Conservation (phyloP, 2,113 vertebrate species). For the Xyrauchen texanus region DNA sequence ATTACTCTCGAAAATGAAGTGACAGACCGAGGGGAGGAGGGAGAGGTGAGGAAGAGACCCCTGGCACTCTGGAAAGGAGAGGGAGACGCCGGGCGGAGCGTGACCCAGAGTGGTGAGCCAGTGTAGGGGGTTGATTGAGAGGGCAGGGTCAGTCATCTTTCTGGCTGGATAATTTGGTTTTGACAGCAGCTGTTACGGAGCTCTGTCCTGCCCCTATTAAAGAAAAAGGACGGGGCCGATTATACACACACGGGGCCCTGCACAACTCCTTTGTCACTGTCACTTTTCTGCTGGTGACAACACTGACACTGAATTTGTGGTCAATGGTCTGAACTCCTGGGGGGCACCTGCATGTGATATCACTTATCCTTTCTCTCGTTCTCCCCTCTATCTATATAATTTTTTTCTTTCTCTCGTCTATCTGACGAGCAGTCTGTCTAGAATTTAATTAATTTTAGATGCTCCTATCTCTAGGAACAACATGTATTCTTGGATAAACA, state of each 20-base stretch:
- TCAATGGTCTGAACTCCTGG: neutral
- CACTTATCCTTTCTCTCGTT: neutral
- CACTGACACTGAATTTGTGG: neutral
- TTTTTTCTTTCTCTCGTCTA: neutral
- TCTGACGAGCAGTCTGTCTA: constrained; percentile 16
- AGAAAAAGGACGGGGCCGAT: constrained; percentile 41
- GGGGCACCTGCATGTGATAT: neutral
- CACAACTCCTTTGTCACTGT: constrained; percentile 29
- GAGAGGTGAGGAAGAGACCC: constrained; percentile 58
- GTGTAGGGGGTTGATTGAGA: constrained; percentile 73
- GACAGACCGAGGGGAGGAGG: constrained; percentile 83
- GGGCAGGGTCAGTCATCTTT: constrained; percentile 53
- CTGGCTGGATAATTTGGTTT: constrained; percentile 71
- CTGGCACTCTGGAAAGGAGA: neutral
- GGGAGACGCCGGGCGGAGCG: neutral
- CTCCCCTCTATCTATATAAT: no score
- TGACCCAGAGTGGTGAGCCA: constrained; percentile 22
- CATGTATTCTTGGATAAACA: constrained; percentile 22
- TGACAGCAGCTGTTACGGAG: constrained; percentile 78
- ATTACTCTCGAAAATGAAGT: constrained; percentile 89
- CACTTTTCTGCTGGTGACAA: neutral
- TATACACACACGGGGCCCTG: constrained; percentile 10
- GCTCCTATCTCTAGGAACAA: constrained; percentile 16
- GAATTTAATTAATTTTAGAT: constrained; percentile 20
- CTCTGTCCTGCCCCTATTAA: constrained; percentile 76